Conservation (phyloP, 2,888 invertebrate genomes). For the Agrenia bidenticulata region DNA sequence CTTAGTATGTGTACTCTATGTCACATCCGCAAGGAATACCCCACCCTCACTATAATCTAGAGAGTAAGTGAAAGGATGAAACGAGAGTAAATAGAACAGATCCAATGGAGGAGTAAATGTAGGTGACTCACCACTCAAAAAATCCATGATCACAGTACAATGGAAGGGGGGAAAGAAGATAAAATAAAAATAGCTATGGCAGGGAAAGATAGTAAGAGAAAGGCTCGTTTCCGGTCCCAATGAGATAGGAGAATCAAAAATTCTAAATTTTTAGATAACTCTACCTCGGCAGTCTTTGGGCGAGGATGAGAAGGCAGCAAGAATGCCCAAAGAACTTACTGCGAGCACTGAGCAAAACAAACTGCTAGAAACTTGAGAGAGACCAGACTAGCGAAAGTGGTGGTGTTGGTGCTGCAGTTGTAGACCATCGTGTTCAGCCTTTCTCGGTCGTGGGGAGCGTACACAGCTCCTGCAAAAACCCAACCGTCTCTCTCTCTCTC, state of each 20-base stretch:
- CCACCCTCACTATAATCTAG: too few species aligned
- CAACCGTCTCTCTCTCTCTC: too few species aligned
- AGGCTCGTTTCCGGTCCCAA: not conserved
- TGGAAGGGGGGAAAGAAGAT: not conserved
- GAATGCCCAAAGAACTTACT: conserved; percentile 4
- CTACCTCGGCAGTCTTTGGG: not conserved
- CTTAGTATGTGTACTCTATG: too few species aligned
- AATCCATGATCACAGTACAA: conserved; percentile 9
- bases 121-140: conserved; percentile 10
- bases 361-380: not conserved
- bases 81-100: too few species aligned
- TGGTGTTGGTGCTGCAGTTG: conserved; percentile 1
- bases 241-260: not conserved
- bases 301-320: not conserved
- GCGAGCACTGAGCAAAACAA: conserved; percentile 9
- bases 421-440: not conserved
- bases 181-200: not conserved
- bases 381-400: not conserved
- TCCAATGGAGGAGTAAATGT: conserved; percentile 1
- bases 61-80: too few species aligned
- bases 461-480: too few species aligned
- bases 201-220: not conserved
- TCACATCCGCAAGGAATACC: too few species aligned
- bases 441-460: not conserved
- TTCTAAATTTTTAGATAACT: not conserved